Evolutionary conservation across 2,888 invertebrate species (phyloP), one percentile per base, ranked within the genome.

Genomic region (Nematopogon swammerdamellus): DNA sequence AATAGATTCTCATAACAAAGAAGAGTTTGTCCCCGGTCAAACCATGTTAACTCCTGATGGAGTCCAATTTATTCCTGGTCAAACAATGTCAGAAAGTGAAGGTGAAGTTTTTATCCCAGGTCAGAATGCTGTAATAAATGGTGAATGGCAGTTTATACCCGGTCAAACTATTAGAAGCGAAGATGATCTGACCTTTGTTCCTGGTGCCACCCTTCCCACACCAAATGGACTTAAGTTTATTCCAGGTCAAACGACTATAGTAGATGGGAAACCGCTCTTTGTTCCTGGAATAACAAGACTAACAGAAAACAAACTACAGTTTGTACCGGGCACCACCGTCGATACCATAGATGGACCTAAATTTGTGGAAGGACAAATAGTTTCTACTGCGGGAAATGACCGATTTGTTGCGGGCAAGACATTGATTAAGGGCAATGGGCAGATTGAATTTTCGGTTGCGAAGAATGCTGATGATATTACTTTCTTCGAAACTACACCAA

Each of bases 331-430:
- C 3, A 81, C 83, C 48, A 83, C 82, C 19, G 72, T 87, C 19
- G 82, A 84, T 50, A 85, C 86, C 1, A 77, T 83, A 5, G 80
- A 84, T 56, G 87, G 87, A 2, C 71, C 80, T 1, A 84, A 84
- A 58, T 86, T 87, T 58, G 79, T 87, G 45, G 83, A 86, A 69
- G 88, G 87, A 2, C 85, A 86, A 64, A 70, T 87, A 51, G 72
- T 86, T 3, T 76, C 79, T 47, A 83, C 84, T 1, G 73, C 80
- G 25, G 72, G 72, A 45, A 85, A 85, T 1, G 81, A 83, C 49
- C 83, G 81, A 57, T 88, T 88, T 57, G 65, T 85, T 53, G 85
- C 87, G 0, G 88, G 87, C 4, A 80, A 75, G 63, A 77, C 82
- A 1, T 77, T 79, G 29, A 65, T 70, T 17, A 69, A 76, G 55